Base-by-base conservation (phyloP, 2,888 invertebrate genomes). In the Cryptocephalus primarius region DNA sequence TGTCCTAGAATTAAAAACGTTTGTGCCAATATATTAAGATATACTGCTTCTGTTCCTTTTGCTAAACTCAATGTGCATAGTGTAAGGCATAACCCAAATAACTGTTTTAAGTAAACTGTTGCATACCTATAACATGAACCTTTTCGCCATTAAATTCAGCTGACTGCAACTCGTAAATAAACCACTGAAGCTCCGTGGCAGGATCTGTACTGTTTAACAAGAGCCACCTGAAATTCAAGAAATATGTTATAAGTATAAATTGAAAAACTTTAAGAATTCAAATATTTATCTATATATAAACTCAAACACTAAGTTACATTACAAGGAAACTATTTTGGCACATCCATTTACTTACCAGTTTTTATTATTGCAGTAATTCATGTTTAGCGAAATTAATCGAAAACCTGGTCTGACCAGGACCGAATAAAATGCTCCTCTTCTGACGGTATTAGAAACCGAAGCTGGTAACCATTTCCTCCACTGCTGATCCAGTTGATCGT, bases 131-230 rank as follows among this genome's bases (percentile, higher is more conserved):
- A n/a, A 97, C 85, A 63, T 96, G 95, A 9, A 96, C 96, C 69
- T 95, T 93, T 68, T 94, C 93, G 10, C 86, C 88, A 55, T 85
- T 89, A 66, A 90, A 86, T 70, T 96, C 96, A 0, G 96, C 93
- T 9, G 88, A 85, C 64, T 94, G 93, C 9, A 97, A 73, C 66
- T 94, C 92, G 59, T 89, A 87, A 51, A 96, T 89, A 45, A 97
- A 79, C 96, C 96, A 97, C 59, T 91, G 89, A 13, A 97, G 73
- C 65, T 96, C 92, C 1, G 88, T 91, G 0, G 91, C 92, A 1
- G 96, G 96, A 72, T 97, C 96, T 0, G 94, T 95, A 57, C 92
- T 92, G 70, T 97, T 95, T 53, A 96, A 73, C 11, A 92, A 72
- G 32, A 92, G 74, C 92, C 92, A 93, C 83, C 83, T 83, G 63